Percentiles rank a stretch among this genome's conserved stretches.
Evolutionary conservation across 1,140 invertebrate species (phyloP).

Genomic region (Psix sp.): DNA sequence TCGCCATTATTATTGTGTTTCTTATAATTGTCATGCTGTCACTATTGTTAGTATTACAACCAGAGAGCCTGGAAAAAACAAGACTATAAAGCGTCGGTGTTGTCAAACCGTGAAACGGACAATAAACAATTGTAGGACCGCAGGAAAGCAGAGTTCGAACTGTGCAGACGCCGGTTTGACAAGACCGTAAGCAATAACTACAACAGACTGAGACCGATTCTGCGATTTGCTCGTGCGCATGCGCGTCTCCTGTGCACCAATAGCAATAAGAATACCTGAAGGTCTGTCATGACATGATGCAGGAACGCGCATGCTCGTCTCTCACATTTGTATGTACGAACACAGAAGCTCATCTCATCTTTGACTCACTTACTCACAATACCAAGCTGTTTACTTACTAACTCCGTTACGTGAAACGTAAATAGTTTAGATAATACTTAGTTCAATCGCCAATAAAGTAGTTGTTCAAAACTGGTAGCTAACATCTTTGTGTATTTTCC

Average conservation of each 20-base stretch:
- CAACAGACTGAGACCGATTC: slow-evolving; percentile 59
- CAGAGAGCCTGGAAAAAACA: slow-evolving; percentile 61
- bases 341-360: slow-evolving; percentile 59
- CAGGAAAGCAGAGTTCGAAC: neutral
- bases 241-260: slow-evolving; percentile 39
- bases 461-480: slow-evolving; percentile 76
- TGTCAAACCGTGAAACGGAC: slow-evolving; percentile 18
- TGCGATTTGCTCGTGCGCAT: slow-evolving; percentile 55
- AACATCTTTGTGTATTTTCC: slow-evolving; percentile 75
- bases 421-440: slow-evolving; percentile 75
- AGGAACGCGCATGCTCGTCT: slow-evolving; percentile 51
- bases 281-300: slow-evolving; percentile 27
- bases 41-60: slow-evolving; percentile 65
- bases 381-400: slow-evolving; percentile 63
- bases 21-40: slow-evolving; percentile 62
- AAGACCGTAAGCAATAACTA: slow-evolving; percentile 22
- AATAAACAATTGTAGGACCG: neutral
- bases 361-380: slow-evolving; percentile 60
- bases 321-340: slow-evolving; percentile 61
- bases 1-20: slow-evolving; percentile 67
- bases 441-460: slow-evolving; percentile 77
- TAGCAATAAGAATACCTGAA: slow-evolving; percentile 48
- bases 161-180: slow-evolving; percentile 23
- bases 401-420: slow-evolving; percentile 64
- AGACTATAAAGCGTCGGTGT: slow-evolving; percentile 51